phyloP scores from a whole-genome alignment of 2,797 vertebrate genomes.

The Enteromius viviparus region DNA sequence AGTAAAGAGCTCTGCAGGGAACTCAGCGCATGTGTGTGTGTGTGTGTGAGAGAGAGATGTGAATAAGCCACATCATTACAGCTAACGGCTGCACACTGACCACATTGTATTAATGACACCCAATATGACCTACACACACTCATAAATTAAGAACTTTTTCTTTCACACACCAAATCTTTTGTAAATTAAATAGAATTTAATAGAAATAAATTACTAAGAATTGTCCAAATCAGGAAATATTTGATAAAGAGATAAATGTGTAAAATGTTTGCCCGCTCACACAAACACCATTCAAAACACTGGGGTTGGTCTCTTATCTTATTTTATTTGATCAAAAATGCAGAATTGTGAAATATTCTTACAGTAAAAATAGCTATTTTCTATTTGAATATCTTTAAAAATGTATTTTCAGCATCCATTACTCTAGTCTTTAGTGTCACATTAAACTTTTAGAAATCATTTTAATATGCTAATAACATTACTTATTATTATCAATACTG shows the following conservation, averaged over 20 bases:
- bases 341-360: neutral
- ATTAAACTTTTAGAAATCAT: neutral
- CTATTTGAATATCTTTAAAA: neutral
- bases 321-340: neutral
- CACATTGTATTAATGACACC: slow-evolving; percentile 70
- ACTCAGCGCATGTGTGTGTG: neutral
- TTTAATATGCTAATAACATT: neutral
- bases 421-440: neutral
- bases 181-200: neutral
- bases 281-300: neutral
- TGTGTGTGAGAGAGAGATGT: neutral
- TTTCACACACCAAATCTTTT: neutral
- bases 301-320: neutral
- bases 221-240: neutral
- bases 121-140: slow-evolving; percentile 46
- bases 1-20: slow-evolving; percentile 10
- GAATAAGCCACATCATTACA: neutral
- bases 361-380: neutral
- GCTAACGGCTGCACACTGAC: slow-evolving; percentile 71
- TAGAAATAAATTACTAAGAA: neutral
- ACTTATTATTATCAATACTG: neutral
- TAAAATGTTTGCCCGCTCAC: neutral
- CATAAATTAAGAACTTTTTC: neutral
- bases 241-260: neutral
- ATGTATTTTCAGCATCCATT: neutral